Conservation (phyloP, 1,140 invertebrate species). For the Panulirus ornatus region DNA sequence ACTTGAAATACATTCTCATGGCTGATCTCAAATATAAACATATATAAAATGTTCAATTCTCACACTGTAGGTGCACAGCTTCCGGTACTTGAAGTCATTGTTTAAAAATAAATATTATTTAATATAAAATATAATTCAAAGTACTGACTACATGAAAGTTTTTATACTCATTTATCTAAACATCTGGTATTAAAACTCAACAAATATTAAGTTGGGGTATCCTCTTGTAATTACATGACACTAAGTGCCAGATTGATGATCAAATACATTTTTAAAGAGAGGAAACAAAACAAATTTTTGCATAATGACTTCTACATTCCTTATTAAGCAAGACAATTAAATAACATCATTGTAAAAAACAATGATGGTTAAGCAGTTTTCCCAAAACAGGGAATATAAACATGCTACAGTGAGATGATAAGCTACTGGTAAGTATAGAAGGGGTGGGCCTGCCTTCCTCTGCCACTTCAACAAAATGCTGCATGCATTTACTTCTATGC, state of each 20-base stretch:
- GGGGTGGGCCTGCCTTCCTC: slow-evolving; percentile 40
- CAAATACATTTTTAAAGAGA: slow-evolving; percentile 10
- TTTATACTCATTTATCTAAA: slow-evolving; percentile 11
- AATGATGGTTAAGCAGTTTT: slow-evolving; percentile 59
- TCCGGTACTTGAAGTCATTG: background rate
- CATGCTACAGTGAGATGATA: slow-evolving; percentile 63
- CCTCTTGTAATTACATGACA: slow-evolving; percentile 12
- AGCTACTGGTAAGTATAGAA: slow-evolving; percentile 64
- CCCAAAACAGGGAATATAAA: slow-evolving; percentile 64
- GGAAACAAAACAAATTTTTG: slow-evolving; percentile 20
- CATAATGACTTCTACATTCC: slow-evolving; percentile 47
- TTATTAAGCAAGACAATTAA: slow-evolving; percentile 66
- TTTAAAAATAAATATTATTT: slow-evolving; percentile 19
- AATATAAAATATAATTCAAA: slow-evolving; percentile 54
- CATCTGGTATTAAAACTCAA: slow-evolving; percentile 34
- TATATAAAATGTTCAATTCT: slow-evolving; percentile 46
- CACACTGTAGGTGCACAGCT: slow-evolving; percentile 34
- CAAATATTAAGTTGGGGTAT: slow-evolving; percentile 23
- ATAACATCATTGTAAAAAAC: slow-evolving; percentile 45
- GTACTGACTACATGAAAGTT: slow-evolving; percentile 23
- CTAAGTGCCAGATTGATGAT: slow-evolving; percentile 18
- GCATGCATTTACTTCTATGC: slow-evolving; percentile 15
- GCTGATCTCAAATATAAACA: slow-evolving; percentile 25
- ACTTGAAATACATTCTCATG: slow-evolving; percentile 21
- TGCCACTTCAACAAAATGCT: background rate